These are phyloP conservation scores for Serripes groenlandicus DNA, from an alignment of 2,888 invertebrate species.

Conservation along the genomic window DNA sequence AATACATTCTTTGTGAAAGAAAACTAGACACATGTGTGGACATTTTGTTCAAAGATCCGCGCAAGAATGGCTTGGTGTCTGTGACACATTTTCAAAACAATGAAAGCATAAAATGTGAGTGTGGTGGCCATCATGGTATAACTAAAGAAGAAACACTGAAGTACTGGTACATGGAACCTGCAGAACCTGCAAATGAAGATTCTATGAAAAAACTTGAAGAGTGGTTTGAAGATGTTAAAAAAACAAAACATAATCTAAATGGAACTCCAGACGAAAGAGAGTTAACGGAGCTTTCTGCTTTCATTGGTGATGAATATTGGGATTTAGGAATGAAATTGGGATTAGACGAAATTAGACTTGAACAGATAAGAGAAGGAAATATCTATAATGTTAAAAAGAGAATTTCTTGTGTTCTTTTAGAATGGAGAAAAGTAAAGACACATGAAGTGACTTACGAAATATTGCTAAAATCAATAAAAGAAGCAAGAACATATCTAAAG, in stretches of 20 bases:
- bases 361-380: neutral
- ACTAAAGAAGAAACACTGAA: conserved; percentile 24
- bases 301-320: conserved; percentile 49
- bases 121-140: conserved; percentile 6
- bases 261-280: conserved; percentile 38
- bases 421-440: too few species aligned
- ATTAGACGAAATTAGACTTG: neutral
- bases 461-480: too few species aligned
- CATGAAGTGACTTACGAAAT: too few species aligned
- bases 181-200: neutral
- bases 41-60: neutral
- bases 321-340: neutral
- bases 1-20: conserved; percentile 46
- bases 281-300: conserved; percentile 13
- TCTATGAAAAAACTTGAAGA: too few species aligned
- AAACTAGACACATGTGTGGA: neutral
- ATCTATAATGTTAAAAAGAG: too few species aligned
- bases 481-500: too few species aligned
- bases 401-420: too few species aligned
- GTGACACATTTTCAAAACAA: conserved; percentile 32
- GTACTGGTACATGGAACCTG: conserved; percentile 32
- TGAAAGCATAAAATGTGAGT: conserved; percentile 21
- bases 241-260: neutral
- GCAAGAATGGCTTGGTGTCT: conserved; percentile 18
- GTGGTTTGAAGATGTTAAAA: neutral